Conservation (phyloP, 2,888 invertebrate genomes). For the Diplazon laetatorius region DNA sequence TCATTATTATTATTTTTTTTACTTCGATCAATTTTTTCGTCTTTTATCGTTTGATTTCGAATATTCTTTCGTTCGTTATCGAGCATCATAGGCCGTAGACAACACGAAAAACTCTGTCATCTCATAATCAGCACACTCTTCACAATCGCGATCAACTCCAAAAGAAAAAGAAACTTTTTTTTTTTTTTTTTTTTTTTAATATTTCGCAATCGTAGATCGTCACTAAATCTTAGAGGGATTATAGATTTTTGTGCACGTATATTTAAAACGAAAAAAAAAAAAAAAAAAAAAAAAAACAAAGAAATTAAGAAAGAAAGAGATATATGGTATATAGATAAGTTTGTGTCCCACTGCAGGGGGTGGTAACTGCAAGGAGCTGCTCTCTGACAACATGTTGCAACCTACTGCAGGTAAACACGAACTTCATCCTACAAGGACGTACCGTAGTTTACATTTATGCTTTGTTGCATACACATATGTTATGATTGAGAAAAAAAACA, state of each 20-base stretch:
- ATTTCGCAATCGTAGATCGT: slow-evolving; percentile 50
- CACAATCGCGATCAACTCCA: slow-evolving; percentile 6
- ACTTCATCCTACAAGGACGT: slow-evolving; percentile 81
- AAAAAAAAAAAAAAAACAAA: slow-evolving; percentile 60
- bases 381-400: slow-evolving; percentile 82
- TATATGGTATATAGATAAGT: slow-evolving; percentile 82
- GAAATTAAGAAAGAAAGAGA: slow-evolving; percentile 68
- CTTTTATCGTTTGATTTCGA: too few relatives aligned
- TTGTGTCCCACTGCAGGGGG: slow-evolving; percentile 83
- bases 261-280: slow-evolving; percentile 52
- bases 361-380: slow-evolving; percentile 83
- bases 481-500: slow-evolving; percentile 50
- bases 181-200: too few relatives aligned
- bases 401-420: slow-evolving; percentile 83
- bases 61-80: slow-evolving; percentile 13
- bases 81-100: slow-evolving; percentile 46
- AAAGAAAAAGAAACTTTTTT: not conserved
- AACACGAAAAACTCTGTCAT: slow-evolving; percentile 43
- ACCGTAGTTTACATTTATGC: slow-evolving; percentile 80
- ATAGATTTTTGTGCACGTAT: slow-evolving; percentile 58
- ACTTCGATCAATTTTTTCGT: slow-evolving; percentile 5
- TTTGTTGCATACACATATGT: slow-evolving; percentile 76
- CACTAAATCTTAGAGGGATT: slow-evolving; percentile 59
- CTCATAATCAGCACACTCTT: slow-evolving; percentile 53
- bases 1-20: slow-evolving; percentile 1